These are phyloP conservation scores for Drosophila anomalata DNA, from an alignment of 2,888 invertebrate genomes.

Conservation along the genomic window DNA sequence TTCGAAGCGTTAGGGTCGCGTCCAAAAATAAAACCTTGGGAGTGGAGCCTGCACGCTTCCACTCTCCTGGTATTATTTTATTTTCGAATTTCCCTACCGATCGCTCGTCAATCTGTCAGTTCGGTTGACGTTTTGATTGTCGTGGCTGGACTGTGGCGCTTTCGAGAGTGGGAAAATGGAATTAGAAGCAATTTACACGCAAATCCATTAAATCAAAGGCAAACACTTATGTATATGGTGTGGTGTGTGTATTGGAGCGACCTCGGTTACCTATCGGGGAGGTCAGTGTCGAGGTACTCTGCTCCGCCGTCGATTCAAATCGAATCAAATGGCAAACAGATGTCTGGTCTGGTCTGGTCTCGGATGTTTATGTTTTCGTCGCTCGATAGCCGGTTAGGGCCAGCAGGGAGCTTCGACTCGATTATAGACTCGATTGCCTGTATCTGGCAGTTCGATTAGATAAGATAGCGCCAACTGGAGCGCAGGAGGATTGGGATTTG, in stretches of 20 bases:
- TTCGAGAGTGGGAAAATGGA: slow-evolving; percentile 32
- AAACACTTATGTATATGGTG: slow-evolving; percentile 31
- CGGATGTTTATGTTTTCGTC: slow-evolving; percentile 22
- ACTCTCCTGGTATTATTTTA: neutral
- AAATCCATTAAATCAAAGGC: slow-evolving; percentile 51
- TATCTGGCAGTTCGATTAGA: slow-evolving; percentile 43
- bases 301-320: slow-evolving; percentile 21
- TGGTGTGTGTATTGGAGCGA: slow-evolving; percentile 32
- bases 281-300: slow-evolving; percentile 54
- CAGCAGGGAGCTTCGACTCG: neutral
- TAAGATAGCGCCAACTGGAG: slow-evolving; percentile 38
- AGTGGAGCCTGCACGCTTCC: slow-evolving; percentile 16
- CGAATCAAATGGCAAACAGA: slow-evolving; percentile 42
- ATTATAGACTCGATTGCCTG: slow-evolving; percentile 11
- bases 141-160: slow-evolving; percentile 36
- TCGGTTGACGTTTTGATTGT: slow-evolving; percentile 69
- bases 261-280: slow-evolving; percentile 54
- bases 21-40: slow-evolving; percentile 40
- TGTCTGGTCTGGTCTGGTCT: slow-evolving; percentile 34
- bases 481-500: slow-evolving; percentile 11
- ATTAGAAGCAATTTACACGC: slow-evolving; percentile 62
- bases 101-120: slow-evolving; percentile 67
- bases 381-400: slow-evolving; percentile 10
- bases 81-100: slow-evolving; percentile 34
- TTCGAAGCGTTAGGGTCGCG: slow-evolving; percentile 16